Conservation (phyloP, 2,113 vertebrate species). For the Girardinichthys multiradiatus region DNA sequence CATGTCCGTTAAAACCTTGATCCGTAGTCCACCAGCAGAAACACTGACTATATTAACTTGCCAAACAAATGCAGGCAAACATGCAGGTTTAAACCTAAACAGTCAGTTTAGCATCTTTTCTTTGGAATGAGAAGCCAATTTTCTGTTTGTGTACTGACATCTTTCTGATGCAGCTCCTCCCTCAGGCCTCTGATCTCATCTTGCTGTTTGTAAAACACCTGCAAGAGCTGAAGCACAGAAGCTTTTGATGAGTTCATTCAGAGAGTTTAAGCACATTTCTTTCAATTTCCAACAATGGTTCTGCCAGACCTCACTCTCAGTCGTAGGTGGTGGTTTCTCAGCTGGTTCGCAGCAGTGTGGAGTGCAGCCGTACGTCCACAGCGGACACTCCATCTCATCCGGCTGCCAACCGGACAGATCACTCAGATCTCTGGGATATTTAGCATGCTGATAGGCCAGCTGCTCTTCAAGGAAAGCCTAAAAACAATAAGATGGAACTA, state of each 20-base stretch:
- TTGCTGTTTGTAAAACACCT: slow-evolving; percentile 88
- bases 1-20: no score
- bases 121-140: neutral
- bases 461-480: slow-evolving; percentile 59
- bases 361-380: slow-evolving; percentile 57
- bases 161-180: slow-evolving; percentile 82
- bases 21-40: neutral
- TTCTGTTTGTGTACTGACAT: slow-evolving; percentile 47
- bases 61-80: neutral
- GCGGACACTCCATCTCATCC: slow-evolving; percentile 68
- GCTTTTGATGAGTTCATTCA: neutral
- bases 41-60: neutral
- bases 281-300: neutral
- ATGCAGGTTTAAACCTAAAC: neutral
- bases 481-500: neutral
- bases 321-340: slow-evolving; percentile 49
- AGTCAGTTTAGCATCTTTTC: neutral
- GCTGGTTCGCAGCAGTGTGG: slow-evolving; percentile 69
- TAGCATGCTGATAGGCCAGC: slow-evolving; percentile 64
- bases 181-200: slow-evolving; percentile 87
- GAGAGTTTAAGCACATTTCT: no score
- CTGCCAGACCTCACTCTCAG: slow-evolving; percentile 60
- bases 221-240: slow-evolving; percentile 81
- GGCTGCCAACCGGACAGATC: slow-evolving; percentile 75
- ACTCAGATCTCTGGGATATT: slow-evolving; percentile 56